Evolutionary conservation across 2,113 vertebrate species (phyloP).

Genomic region (Blennius ocellaris): DNA sequence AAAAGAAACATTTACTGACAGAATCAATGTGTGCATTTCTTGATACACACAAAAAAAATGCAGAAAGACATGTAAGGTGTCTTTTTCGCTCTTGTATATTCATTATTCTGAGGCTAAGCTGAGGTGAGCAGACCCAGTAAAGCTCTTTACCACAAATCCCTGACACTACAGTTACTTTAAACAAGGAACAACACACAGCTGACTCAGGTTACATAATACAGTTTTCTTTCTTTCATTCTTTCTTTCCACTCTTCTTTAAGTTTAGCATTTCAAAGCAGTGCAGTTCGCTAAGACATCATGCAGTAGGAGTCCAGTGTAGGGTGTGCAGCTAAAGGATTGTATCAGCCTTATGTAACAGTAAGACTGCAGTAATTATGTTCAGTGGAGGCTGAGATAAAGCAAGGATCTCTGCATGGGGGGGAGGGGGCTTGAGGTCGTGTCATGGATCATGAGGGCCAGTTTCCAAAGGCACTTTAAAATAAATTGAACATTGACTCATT

Average conservation of each 20-base stretch:
- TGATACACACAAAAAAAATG: constrained; percentile 29
- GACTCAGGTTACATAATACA: constrained; percentile 50
- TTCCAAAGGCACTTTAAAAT: background rate
- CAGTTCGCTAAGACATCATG: background rate
- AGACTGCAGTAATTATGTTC: constrained; percentile 60
- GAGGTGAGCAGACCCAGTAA: constrained; percentile 44
- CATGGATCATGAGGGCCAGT: constrained; percentile 33
- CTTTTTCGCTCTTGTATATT: constrained; percentile 1
- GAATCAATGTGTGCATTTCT: background rate
- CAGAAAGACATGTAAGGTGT: constrained; percentile 14
- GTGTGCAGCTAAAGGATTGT: constrained; percentile 45
- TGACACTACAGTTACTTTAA: constrained; percentile 53
- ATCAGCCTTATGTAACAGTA: constrained; percentile 57
- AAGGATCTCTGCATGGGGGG: constrained; percentile 17
- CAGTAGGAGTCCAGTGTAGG: constrained; percentile 18
- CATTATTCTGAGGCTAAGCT: constrained; percentile 29
- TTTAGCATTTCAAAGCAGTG: constrained; percentile 7
- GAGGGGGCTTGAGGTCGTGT: constrained; percentile 20
- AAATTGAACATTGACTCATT: constrained; percentile 4
- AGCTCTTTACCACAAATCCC: constrained; percentile 49
- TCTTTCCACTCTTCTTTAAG: background rate
- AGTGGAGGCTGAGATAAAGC: constrained; percentile 37
- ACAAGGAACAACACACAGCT: constrained; percentile 39
- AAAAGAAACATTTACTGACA: background rate
- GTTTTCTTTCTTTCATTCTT: constrained; percentile 4